Evolutionary conservation across 2,888 invertebrate genomes (phyloP).

Genomic region (Criorhina ranunculi): DNA sequence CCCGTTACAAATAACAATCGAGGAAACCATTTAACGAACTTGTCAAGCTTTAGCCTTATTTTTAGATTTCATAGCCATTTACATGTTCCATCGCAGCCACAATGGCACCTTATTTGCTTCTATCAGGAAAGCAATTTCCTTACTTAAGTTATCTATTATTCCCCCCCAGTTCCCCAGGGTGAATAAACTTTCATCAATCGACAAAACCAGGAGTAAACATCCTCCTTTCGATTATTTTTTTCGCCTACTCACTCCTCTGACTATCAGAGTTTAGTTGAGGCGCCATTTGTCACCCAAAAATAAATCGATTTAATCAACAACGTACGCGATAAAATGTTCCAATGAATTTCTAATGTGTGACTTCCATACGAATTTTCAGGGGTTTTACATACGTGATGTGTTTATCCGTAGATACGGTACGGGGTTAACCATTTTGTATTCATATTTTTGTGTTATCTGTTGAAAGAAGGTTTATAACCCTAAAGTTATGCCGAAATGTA

Average conservation of each 20-base stretch:
- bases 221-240: background rate
- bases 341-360: conserved; percentile 30
- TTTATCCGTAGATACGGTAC: background rate
- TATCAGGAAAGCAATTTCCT: background rate
- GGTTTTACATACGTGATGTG: conserved; percentile 28
- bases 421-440: background rate
- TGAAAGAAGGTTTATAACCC: conserved; percentile 13
- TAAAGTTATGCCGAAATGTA: background rate
- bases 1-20: background rate
- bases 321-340: conserved; percentile 3
- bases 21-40: conserved; percentile 6
- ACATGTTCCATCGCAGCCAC: conserved; percentile 21
- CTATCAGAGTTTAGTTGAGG: conserved; percentile 15
- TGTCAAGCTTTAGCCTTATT: background rate
- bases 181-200: background rate
- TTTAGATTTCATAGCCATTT: conserved; percentile 1
- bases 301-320: conserved; percentile 23
- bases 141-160: background rate
- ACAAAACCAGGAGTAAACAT: conserved; percentile 2
- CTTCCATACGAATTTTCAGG: conserved; percentile 20
- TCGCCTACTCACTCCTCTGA: conserved; percentile 7
- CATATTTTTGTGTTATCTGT: conserved; percentile 10
- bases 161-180: conserved; percentile 10
- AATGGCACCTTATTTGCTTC: conserved; percentile 11
- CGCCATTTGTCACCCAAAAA: conserved; percentile 14